Base-by-base conservation (phyloP, 2,113 vertebrate species). In the Sceloporus undulatus region DNA sequence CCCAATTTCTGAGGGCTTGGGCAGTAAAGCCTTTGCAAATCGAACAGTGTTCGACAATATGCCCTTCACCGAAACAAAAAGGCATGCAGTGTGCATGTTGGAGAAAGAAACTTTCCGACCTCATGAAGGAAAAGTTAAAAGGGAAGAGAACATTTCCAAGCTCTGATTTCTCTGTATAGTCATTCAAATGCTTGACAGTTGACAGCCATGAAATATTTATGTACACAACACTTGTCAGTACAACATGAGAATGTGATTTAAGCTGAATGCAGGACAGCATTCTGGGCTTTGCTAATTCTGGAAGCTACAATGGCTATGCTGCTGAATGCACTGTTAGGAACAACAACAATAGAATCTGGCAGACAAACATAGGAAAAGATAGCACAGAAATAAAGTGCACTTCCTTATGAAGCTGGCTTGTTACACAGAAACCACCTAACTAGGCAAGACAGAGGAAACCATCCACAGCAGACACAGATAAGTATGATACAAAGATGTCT, bases 361-460 rank as follows among this genome's bases (percentile, higher is more conserved):
- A 56, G 38, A 27, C 14, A 18, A 27, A 9, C 5, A 73, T 23
- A 21, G 16, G 71, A 59, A 66, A 38, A 48, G 29, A 52, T 5
- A 66, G 27, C 75, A 40, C 23, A 66, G 75, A 40, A 40, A 76
- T 40, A 56, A 77, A 85, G 29, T n/a, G 83, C 48, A 38, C 59
- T 38, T 84, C 59, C 29, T 10, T 25, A 11, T 34, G 16, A 66
- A 74, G 70, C 27, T 23, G 9, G 4, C 25, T 48, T 68, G 23
- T 74, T 19, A 62, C 66, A 89, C 74, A 76, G 56, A 40, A 66
- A 38, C 80, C 27, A 42, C 13, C 71, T 85, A 85, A 90, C 5
- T 54, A 52, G 25, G 16, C 29, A 70, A 84, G 54, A 87, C 14
- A 83, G 59, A 85, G 42, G 86, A 90, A 25, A 78, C 5, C 82